Percentiles rank a stretch among this genome's conserved stretches.
These are phyloP conservation scores for Ostrea edulis DNA, from an alignment of 1,140 invertebrate species.

Conservation along the genomic window DNA sequence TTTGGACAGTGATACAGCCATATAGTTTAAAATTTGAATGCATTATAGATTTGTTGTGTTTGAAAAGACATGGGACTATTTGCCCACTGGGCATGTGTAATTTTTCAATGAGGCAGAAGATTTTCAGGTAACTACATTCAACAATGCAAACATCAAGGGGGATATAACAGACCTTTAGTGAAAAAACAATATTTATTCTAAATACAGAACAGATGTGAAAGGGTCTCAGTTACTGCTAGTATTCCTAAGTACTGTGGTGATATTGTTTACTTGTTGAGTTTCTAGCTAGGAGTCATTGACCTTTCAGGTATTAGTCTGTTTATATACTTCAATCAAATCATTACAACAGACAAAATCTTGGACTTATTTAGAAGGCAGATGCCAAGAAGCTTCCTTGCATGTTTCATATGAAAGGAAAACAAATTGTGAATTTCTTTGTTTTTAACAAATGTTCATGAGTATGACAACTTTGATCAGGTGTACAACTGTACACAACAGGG, in stretches of 20 bases:
- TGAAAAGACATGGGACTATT: neutral
- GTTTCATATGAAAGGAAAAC: neutral
- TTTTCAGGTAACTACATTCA: neutral
- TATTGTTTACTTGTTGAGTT: conserved; percentile 3
- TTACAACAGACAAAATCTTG: neutral
- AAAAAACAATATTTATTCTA: conserved; percentile 5
- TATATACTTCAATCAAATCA: neutral
- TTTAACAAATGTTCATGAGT: neutral
- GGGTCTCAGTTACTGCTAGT: neutral
- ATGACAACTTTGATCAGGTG: neutral
- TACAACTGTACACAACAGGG: neutral
- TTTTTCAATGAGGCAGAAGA: conserved; percentile 6
- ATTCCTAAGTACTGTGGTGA: neutral
- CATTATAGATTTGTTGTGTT: neutral
- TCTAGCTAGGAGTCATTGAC: neutral
- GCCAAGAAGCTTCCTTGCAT: neutral
- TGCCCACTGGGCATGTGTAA: neutral
- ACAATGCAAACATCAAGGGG: neutral
- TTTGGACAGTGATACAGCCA: conserved; percentile 19
- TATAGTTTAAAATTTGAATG: neutral
- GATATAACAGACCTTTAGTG: neutral
- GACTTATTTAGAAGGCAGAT: neutral
- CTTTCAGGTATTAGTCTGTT: neutral
- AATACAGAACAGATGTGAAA: conserved; percentile 9
- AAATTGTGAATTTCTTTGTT: neutral